Evolutionary conservation across 2,113 vertebrate genomes (phyloP).

Genomic region (Pedetes capensis): DNA sequence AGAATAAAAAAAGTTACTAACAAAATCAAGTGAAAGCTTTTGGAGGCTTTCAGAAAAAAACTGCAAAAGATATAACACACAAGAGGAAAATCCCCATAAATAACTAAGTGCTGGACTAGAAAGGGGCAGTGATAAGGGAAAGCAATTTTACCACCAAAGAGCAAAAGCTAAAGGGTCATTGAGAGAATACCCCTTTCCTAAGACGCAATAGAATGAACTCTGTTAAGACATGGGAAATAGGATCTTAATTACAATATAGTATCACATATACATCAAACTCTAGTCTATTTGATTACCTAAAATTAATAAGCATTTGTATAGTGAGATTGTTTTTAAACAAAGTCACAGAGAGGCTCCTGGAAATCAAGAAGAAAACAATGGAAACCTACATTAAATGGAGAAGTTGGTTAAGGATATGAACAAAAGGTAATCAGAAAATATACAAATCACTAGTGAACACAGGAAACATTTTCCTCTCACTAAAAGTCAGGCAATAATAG

Average conservation of each 20-base stretch:
- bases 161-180: not conserved
- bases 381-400: not conserved
- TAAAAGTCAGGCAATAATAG: not conserved
- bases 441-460: not conserved
- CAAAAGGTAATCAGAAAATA: not conserved
- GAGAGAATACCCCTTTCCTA: not conserved
- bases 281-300: not conserved
- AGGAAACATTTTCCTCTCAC: not conserved
- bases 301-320: not conserved
- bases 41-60: not conserved
- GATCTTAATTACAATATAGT: not conserved
- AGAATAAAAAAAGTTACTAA: not conserved
- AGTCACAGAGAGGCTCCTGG: not conserved
- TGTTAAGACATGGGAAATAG: not conserved
- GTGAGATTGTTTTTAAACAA: not conserved
- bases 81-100: not conserved
- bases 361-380: not conserved
- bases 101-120: not conserved
- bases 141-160: not conserved
- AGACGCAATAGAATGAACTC: not conserved
- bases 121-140: not conserved
- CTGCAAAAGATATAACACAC: not conserved
- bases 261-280: not conserved
- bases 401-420: not conserved
- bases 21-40: conserved; percentile 11